Base-by-base conservation (phyloP, 2,888 invertebrate genomes). In the Folsomia candida region DNA sequence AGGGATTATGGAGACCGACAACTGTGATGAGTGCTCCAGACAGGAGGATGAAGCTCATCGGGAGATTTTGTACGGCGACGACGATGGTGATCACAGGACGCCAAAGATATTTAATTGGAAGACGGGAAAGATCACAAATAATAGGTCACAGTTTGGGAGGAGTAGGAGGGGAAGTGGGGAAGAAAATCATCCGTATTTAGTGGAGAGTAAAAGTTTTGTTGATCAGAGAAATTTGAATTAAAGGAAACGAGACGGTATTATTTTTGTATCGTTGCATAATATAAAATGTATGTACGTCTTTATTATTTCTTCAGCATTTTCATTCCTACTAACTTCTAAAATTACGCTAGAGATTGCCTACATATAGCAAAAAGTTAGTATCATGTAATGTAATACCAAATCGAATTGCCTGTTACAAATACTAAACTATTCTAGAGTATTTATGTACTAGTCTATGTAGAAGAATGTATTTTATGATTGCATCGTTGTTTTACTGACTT, bases 251-350 rank as follows among this genome's bases (percentile, higher is more conserved):
- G 11, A 47, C 47, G 47, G 47, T 47, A 47, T 47, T 47, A 47
- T 11, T 70, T 60, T 64, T 69, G 59, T 69, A 69, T 63, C 70
- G 70, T 51, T 72, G 69, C 63, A 70, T 47, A 18, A 47, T 47
- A 47, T 47, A 47, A 47, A 47, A 47, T 47, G 47, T 11, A 47
- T 18, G 18, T 24, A n/a, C n/a, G 26, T 60, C 26, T 57, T 6
- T 57, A 57, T 47, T 14, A 47, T 47, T 47, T 47, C 9, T 47
- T 47, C 47, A 47, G 9, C 47, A 47, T 47, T 47, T 47, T 47
- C 47, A 47, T 47, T 47, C 9, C 9, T 47, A 11, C 47, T 14
- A 47, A 11, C 11, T 47, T 11, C 14, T 14, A 47, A 47, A 47
- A 9, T 11, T 47, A 47, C 47, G 9, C 47, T 47, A n/a, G n/a